These are phyloP conservation scores for Artibeus lituratus DNA, from an alignment of 2,797 vertebrate species.

Conservation along the genomic window DNA sequence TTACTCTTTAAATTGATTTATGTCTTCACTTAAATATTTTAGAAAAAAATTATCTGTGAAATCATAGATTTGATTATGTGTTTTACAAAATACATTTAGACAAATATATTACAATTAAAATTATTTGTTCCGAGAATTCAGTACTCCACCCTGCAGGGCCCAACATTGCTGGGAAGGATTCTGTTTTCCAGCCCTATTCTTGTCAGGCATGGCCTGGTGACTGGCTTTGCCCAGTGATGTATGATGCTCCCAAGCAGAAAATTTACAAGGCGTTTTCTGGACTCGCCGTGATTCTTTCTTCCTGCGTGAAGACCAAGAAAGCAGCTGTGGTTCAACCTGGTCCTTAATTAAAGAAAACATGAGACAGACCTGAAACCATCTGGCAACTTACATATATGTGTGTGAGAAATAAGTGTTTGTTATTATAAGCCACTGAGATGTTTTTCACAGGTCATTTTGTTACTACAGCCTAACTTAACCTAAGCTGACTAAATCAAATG, in stretches of 20 bases:
- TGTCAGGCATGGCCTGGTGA: not conserved
- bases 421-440: not conserved
- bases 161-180: not conserved
- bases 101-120: not conserved
- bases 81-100: not conserved
- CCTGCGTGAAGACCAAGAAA: not conserved
- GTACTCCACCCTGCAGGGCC: not conserved
- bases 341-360: not conserved
- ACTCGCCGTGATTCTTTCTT: not conserved
- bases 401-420: not conserved
- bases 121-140: not conserved
- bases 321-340: not conserved
- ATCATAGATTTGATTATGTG: not conserved
- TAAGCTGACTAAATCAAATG: not conserved
- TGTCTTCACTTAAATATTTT: conserved; percentile 7
- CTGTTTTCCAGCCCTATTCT: not conserved
- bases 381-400: not conserved
- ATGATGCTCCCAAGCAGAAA: not conserved
- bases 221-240: not conserved
- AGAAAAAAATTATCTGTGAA: not conserved
- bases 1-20: not conserved
- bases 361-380: not conserved
- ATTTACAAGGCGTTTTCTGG: not conserved
- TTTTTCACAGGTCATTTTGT: not conserved
- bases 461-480: not conserved